Base-by-base conservation (phyloP, 2,113 vertebrate species). In the Myotis brandtii region DNA sequence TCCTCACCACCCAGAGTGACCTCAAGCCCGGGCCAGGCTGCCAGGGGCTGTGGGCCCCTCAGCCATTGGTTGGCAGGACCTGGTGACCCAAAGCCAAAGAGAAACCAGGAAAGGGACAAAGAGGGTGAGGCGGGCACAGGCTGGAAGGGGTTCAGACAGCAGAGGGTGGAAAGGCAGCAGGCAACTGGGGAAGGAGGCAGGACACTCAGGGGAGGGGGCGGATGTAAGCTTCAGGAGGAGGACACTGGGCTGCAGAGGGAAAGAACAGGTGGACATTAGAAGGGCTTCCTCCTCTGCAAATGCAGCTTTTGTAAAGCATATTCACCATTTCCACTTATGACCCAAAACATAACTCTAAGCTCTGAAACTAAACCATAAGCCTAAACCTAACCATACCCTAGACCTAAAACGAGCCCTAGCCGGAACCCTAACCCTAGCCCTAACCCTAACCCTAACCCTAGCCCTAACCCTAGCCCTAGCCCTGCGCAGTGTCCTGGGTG, bases 401-500 rank as follows among this genome's bases (percentile, higher is more conserved):
- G n/a, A n/a, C n/a, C n/a, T n/a, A n/a, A n/a, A n/a, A n/a, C n/a
- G n/a, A n/a, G n/a, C n/a, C n/a, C n/a, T n/a, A n/a, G n/a, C n/a
- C n/a, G n/a, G n/a, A n/a, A n/a, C n/a, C n/a, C n/a, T n/a, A n/a
- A n/a, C n/a, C n/a, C n/a, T n/a, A n/a, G n/a, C n/a, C 21, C 21
- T 59, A 25, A 3, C 56, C 56, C 56, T 59, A 25, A 4, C 56
- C 23, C 56, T 59, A 62, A 5, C 59, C 11, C 25, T 62, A 62
- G 5, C 10, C 59, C 59, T 62, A 30, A 5, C 23, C 23, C 59
- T 62, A 21, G 5, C 25, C 59, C 59, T 64, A 23, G 10, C 23
- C 59, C 59, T 27, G 6, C 13, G 7, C 2, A 0, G 7, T 5
- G 5, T 25, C 37, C 54, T 7, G 48, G 59, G 3, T 0, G 0